phyloP scores from a whole-genome alignment of 1,140 invertebrate genomes.

The Macrobrachium nipponense region DNA sequence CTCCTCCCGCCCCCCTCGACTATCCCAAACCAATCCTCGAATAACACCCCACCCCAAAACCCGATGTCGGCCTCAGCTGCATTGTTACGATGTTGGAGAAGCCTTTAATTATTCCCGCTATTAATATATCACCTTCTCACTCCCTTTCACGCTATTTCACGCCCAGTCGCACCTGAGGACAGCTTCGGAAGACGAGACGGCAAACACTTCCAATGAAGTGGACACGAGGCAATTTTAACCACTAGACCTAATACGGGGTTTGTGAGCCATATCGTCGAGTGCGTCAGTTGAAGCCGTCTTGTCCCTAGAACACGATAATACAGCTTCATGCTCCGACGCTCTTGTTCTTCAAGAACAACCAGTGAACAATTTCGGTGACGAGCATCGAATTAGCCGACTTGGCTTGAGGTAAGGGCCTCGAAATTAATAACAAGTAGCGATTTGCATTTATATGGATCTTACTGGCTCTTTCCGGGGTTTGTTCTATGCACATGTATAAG shows the following conservation, averaged over 20 bases:
- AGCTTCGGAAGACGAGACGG: no score
- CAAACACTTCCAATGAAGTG: neutral
- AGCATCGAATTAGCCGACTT: constrained; percentile 2
- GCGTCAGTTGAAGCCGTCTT: neutral
- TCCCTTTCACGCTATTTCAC: constrained; percentile 31
- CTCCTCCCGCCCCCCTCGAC: no score
- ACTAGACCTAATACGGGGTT: no score
- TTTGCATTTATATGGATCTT: constrained; percentile 47
- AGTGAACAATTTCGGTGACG: constrained; percentile 3
- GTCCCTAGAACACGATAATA: neutral
- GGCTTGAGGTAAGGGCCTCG: constrained; percentile 22
- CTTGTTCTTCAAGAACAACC: neutral
- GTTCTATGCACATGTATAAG: neutral
- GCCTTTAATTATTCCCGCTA: constrained; percentile 44
- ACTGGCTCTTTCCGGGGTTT: neutral
- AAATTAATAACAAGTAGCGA: constrained; percentile 41
- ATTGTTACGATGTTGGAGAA: constrained; percentile 43
- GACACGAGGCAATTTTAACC: no score
- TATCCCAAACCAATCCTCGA: no score
- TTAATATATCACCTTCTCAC: constrained; percentile 51
- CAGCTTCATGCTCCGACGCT: neutral
- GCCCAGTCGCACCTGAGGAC: constrained; percentile 34
- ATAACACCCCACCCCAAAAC: neutral
- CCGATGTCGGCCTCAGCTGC: constrained; percentile 29
- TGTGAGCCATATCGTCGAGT: neutral